Conservation (phyloP, 1,140 invertebrate species). For the Leptonema lineaticorne region DNA sequence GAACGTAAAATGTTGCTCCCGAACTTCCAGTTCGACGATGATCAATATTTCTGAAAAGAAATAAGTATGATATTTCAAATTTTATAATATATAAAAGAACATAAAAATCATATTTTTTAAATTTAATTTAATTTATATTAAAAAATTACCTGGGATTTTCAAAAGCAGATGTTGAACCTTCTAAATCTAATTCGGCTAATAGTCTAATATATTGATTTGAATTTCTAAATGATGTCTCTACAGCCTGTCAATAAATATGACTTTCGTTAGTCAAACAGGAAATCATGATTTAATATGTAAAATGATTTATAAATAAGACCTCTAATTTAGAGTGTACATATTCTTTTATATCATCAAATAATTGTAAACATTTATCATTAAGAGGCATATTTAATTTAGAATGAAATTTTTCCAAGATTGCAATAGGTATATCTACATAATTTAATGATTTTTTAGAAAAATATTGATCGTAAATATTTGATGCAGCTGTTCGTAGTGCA, state of each 20-base stretch:
- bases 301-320: too few species aligned
- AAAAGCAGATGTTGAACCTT: slow-evolving; percentile 14
- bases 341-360: slow-evolving; percentile 85
- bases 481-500: slow-evolving; percentile 72
- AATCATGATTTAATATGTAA: too few species aligned
- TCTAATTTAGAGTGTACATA: slow-evolving; percentile 69
- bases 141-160: slow-evolving; percentile 8
- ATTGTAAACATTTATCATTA: slow-evolving; percentile 65
- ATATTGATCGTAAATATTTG: slow-evolving; percentile 82
- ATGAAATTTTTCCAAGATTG: slow-evolving; percentile 64
- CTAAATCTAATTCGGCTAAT: slow-evolving; percentile 37
- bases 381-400: slow-evolving; percentile 62
- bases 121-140: neutral
- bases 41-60: slow-evolving; percentile 13
- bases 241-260: slow-evolving; percentile 22
- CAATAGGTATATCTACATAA: slow-evolving; percentile 67
- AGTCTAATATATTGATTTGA: slow-evolving; percentile 35
- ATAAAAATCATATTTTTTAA: too few species aligned
- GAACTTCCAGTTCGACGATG: slow-evolving; percentile 13
- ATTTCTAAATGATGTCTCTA: slow-evolving; percentile 34
- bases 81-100: neutral
- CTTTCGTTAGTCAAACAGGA: neutral
- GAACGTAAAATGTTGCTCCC: slow-evolving; percentile 5
- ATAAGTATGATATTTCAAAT: neutral
- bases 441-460: slow-evolving; percentile 72